Evolutionary conservation across 2,797 vertebrate genomes (phyloP).

Genomic region (Micrastur ruficollis): DNA sequence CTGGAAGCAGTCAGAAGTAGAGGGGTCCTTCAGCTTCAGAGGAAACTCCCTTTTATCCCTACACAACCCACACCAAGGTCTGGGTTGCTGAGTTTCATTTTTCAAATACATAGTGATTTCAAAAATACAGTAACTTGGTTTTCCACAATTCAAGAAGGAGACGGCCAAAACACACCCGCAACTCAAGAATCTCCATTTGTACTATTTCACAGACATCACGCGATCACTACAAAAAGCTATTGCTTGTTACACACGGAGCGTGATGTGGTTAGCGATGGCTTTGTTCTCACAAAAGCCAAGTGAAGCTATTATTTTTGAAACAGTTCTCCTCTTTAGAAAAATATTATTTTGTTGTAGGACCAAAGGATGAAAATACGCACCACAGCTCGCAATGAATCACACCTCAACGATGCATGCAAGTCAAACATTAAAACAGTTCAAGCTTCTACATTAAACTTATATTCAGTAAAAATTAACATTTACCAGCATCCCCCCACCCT

Average conservation of each 20-base stretch:
- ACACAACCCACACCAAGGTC: neutral
- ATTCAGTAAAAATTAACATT: conserved; percentile 1
- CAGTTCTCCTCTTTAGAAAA: conserved; percentile 16
- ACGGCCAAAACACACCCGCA: neutral
- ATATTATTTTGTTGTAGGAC: neutral
- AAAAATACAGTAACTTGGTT: neutral
- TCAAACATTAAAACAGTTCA: neutral
- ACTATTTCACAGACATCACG: neutral
- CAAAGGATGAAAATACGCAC: conserved; percentile 3
- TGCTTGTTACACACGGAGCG: neutral
- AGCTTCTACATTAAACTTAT: neutral
- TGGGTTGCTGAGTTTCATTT: neutral
- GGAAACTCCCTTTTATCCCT: neutral
- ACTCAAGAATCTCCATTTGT: neutral
- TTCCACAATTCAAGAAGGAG: neutral
- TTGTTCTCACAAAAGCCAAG: conserved; percentile 10
- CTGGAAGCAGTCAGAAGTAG: neutral
- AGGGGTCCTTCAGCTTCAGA: neutral
- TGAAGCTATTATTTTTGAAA: conserved; percentile 19
- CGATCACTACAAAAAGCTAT: neutral
- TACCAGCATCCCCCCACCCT: neutral
- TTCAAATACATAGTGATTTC: neutral
- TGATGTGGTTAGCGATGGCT: neutral
- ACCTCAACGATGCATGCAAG: neutral
- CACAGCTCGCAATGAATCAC: neutral